Evolutionary conservation across 2,797 vertebrate species (phyloP).

Genomic region (Pyrocephalus nanus): DNA sequence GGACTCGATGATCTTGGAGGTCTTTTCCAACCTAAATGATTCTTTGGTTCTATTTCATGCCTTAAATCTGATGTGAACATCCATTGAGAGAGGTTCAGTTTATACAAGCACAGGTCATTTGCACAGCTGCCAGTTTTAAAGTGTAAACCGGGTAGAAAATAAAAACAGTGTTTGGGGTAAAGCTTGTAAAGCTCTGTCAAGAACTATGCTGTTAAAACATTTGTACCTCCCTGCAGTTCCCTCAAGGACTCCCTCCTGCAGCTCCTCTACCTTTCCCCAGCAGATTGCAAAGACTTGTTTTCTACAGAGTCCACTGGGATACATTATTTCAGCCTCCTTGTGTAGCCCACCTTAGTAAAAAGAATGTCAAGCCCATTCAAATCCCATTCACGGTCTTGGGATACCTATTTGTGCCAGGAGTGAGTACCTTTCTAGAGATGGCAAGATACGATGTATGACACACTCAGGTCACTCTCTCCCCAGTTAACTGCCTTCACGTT

Average conservation of each 20-base stretch:
- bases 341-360: background rate
- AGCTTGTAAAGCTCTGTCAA: background rate
- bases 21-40: background rate
- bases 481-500: background rate
- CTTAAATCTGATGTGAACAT: background rate
- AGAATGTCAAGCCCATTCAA: background rate
- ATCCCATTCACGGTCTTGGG: background rate
- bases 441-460: background rate
- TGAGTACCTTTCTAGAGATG: background rate
- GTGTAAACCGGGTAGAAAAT: background rate
- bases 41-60: background rate
- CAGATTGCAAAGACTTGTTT: background rate
- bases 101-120: rapidly evolving
- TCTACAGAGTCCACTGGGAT: background rate
- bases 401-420: background rate
- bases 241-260: background rate
- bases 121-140: background rate
- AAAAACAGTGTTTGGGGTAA: background rate
- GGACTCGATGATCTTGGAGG: background rate
- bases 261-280: background rate
- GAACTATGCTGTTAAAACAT: background rate
- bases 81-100: background rate
- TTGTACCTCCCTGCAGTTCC: background rate
- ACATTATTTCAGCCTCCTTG: background rate
- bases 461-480: background rate